Conservation (phyloP, 2,797 vertebrate genomes). For the Xyrichtys novacula region DNA sequence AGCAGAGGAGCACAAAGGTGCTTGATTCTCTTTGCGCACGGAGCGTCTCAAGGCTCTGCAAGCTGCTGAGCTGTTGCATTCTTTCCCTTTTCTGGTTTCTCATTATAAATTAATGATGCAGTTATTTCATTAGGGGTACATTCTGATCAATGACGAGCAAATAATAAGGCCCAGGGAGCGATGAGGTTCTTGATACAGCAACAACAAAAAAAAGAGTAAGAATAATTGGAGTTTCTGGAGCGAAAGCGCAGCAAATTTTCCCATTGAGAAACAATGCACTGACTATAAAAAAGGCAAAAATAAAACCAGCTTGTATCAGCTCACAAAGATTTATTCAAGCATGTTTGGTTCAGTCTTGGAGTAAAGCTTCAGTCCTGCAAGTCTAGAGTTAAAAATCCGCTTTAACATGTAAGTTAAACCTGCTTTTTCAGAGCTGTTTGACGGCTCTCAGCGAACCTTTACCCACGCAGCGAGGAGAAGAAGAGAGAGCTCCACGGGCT, state of each 20-base stretch:
- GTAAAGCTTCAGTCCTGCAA: background rate
- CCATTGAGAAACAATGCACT: too few relatives aligned
- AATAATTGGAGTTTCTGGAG: background rate
- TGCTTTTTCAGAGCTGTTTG: constrained; percentile 46
- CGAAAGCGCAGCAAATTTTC: too few relatives aligned
- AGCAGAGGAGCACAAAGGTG: background rate
- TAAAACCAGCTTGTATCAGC: background rate
- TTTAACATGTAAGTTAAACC: constrained; percentile 36
- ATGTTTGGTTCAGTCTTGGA: background rate
- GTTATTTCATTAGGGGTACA: too few relatives aligned
- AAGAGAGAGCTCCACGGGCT: constrained; percentile 37
- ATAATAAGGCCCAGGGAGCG: background rate
- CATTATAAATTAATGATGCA: background rate
- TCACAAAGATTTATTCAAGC: background rate
- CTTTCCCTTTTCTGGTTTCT: background rate
- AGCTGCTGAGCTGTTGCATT: background rate
- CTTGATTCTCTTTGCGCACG: constrained; percentile 18
- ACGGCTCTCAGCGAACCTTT: constrained; percentile 5
- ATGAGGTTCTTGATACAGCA: background rate
- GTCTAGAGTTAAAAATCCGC: constrained; percentile 9
- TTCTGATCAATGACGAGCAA: background rate
- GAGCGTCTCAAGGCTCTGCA: constrained; percentile 2
- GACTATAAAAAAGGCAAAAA: too few relatives aligned
- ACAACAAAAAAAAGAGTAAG: background rate
- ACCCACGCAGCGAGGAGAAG: background rate